A percentile compares a stretch with the other conserved stretches of the same genome.
phyloP scores from a whole-genome alignment of 2,113 vertebrate species.

The Sceloporus undulatus region DNA sequence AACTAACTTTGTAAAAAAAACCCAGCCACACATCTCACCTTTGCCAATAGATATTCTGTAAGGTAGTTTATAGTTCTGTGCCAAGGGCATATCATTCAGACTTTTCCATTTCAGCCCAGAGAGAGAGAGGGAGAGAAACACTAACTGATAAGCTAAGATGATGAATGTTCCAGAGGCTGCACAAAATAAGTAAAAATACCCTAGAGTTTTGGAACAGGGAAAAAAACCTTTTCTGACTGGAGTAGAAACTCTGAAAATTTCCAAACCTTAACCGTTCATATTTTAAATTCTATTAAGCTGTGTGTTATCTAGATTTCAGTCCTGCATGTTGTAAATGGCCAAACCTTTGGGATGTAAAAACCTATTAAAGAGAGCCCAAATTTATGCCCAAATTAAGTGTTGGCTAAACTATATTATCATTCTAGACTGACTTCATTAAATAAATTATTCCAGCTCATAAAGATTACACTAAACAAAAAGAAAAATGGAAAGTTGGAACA shows the following conservation, averaged over 20 bases:
- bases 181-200: conserved; percentile 40
- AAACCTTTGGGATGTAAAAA: conserved; percentile 21
- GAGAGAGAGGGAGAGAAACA: conserved; percentile 46
- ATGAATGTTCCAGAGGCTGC: conserved; percentile 59
- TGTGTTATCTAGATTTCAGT: not conserved
- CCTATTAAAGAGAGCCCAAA: conserved; percentile 1
- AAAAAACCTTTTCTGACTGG: conserved; percentile 3
- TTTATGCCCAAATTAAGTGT: conserved; percentile 11
- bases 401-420: not conserved
- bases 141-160: conserved; percentile 67
- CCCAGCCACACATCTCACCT: conserved; percentile 54
- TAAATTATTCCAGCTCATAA: conserved; percentile 29
- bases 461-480: conserved; percentile 12
- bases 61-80: conserved; percentile 38
- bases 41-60: conserved; percentile 50
- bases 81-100: conserved; percentile 52
- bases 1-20: conserved; percentile 60
- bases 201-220: conserved; percentile 34
- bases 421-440: not conserved
- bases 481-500: not conserved
- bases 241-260: conserved; percentile 22
- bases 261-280: not conserved
- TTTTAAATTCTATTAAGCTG: conserved; percentile 6
- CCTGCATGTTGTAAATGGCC: conserved; percentile 4
- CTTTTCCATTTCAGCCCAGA: conserved; percentile 69